Conservation (phyloP, 2,888 invertebrate genomes). For the Temnothorax rugatulus region DNA sequence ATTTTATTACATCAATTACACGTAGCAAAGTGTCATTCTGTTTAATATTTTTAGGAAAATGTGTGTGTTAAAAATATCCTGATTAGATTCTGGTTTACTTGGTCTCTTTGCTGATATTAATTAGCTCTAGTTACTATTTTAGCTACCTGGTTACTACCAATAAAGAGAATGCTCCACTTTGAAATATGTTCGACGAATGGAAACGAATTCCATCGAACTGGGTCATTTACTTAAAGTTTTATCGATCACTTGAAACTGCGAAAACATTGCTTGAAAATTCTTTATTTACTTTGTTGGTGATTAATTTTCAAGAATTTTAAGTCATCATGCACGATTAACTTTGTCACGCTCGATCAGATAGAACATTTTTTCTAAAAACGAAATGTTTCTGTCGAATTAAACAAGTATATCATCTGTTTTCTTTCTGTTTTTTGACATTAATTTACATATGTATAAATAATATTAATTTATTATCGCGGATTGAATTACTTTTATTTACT, state of each 20-base stretch:
- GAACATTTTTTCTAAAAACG: background rate
- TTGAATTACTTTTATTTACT: constrained; percentile 11
- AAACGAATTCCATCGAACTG: constrained; percentile 57
- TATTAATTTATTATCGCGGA: background rate
- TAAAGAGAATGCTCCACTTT: constrained; percentile 64
- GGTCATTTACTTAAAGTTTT: constrained; percentile 71
- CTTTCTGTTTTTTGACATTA: background rate
- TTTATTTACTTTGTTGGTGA: constrained; percentile 59
- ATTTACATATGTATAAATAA: background rate
- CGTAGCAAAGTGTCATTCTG: background rate
- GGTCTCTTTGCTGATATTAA: constrained; percentile 71
- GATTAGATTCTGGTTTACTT: background rate
- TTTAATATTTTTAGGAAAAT: background rate
- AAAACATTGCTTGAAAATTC: constrained; percentile 64
- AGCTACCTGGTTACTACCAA: constrained; percentile 65
- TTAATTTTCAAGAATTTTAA: constrained; percentile 30
- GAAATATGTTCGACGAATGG: constrained; percentile 56
- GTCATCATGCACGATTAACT: background rate
- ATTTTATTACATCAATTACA: constrained; percentile 9
- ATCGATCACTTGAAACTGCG: constrained; percentile 58
- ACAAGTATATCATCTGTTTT: constrained; percentile 10
- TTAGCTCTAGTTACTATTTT: constrained; percentile 65
- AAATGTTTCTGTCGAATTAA: background rate
- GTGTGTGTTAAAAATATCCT: background rate
- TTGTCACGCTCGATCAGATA: background rate